These are phyloP conservation scores for Psilopogon haemacephalus DNA, from an alignment of 2,113 vertebrate species.

Conservation along the genomic window DNA sequence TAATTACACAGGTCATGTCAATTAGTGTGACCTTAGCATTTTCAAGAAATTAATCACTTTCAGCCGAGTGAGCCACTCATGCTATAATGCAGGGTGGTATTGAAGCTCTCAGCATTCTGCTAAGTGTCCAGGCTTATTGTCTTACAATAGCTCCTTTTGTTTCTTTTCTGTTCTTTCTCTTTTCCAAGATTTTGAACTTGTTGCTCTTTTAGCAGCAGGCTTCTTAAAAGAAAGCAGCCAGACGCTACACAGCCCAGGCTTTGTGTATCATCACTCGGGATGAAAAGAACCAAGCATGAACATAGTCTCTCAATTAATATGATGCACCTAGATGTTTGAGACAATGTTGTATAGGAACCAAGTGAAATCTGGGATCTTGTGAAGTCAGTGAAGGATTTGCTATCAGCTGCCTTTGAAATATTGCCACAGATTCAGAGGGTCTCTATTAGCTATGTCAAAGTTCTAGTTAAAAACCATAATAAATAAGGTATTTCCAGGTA, in stretches of 20 bases:
- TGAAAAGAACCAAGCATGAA: neutral
- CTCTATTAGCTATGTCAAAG: neutral
- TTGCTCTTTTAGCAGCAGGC: slow-evolving; percentile 26
- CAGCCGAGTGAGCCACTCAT: slow-evolving; percentile 40
- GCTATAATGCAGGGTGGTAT: slow-evolving; percentile 62
- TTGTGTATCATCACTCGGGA: slow-evolving; percentile 8
- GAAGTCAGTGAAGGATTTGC: neutral
- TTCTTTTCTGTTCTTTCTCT: neutral
- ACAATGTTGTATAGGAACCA: neutral
- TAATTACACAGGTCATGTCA: slow-evolving; percentile 86
- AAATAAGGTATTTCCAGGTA: slow-evolving; percentile 23
- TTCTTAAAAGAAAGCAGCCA: slow-evolving; percentile 34
- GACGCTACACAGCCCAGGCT: neutral
- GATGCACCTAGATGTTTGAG: neutral
- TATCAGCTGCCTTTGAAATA: neutral
- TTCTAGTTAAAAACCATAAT: slow-evolving; percentile 32
- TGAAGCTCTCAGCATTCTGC: slow-evolving; percentile 51
- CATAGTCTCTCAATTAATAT: neutral
- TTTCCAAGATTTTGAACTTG: slow-evolving; percentile 12
- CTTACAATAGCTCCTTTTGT: slow-evolving; percentile 49
- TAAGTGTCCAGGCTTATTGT: slow-evolving; percentile 39
- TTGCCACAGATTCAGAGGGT: neutral
- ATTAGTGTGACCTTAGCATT: slow-evolving; percentile 82
- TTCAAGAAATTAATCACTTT: slow-evolving; percentile 85
- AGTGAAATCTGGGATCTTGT: neutral